These are phyloP conservation scores for Agrochola circellaris DNA, from an alignment of 2,888 invertebrate species.

Conservation along the genomic window DNA sequence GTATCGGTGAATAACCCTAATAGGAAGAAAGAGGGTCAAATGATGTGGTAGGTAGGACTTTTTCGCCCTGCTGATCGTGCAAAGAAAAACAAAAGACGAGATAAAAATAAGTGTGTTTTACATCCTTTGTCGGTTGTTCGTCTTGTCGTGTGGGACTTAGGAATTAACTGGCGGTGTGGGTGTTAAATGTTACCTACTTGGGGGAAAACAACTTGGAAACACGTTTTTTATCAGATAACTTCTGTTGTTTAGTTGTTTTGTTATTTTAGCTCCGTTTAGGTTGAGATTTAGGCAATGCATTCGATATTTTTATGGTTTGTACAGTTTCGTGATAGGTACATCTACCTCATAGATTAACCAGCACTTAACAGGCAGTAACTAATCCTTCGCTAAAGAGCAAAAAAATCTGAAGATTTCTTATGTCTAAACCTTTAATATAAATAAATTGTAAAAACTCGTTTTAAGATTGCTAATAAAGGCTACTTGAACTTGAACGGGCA, in stretches of 20 bases:
- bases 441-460: too few relatives aligned
- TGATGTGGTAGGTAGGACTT: background rate
- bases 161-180: conserved; percentile 41
- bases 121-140: conserved; percentile 31
- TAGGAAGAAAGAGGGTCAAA: background rate
- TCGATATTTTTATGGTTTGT: background rate
- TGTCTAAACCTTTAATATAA: too few relatives aligned
- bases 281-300: background rate
- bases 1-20: background rate
- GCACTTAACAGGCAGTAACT: too few relatives aligned
- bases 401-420: too few relatives aligned
- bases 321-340: background rate
- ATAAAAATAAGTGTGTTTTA: conserved; percentile 28
- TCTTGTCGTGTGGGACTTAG: conserved; percentile 26
- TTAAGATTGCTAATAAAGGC: too few relatives aligned
- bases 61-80: background rate
- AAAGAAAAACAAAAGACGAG: conserved; percentile 17
- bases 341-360: background rate
- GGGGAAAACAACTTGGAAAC: conserved; percentile 14
- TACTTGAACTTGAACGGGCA: background rate
- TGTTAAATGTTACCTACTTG: conserved; percentile 25
- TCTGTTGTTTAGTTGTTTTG: conserved; percentile 18
- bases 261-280: background rate
- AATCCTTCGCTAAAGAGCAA: too few relatives aligned
- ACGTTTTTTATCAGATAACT: conserved; percentile 33